Base-by-base conservation (phyloP, 2,113 vertebrate species). In the Myotis brandtii region DNA sequence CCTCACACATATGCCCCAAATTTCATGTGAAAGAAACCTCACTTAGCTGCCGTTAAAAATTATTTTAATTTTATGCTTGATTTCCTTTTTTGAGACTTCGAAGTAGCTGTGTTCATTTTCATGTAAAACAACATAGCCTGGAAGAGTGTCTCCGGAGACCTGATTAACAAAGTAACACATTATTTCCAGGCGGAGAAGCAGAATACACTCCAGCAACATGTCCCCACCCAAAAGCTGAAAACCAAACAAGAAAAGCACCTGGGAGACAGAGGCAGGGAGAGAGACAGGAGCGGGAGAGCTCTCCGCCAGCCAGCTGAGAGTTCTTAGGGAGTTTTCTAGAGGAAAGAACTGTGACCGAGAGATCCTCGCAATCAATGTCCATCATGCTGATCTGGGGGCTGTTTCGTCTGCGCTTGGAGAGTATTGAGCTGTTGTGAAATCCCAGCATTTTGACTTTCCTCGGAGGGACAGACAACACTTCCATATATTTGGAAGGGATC, bases 381-480 rank as follows among this genome's bases (percentile, higher is more conserved):
- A 0, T 9, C 30, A 7, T 0, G 13, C 16, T 0, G 17, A 23
- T 30, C 0, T 5, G 9, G 6, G 30, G 73, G 3, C 3, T 16
- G 16, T 27, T 87, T 25, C 7, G 52, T 73, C 66, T 11, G 4
- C 6, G 1, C 37, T 72, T 66, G 43, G 62, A 52, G 50, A 76
- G 70, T n/a, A 27, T 13, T 21, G 56, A 76, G 6, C 12, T 59
- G 34, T 8, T 11, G 32, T 43, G 75, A 79, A 59, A 56, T 27
- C 30, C 37, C 40, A 0, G 16, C 1, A 0, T 27, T 34, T 6
- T 43, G 80, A 46, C 18, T 32, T 59, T 34, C 69, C 25, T 34
- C 14, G 20, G 67, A 25, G 76, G 5, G 8, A 9, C 1, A 6
- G 48, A 8, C 11, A 10, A 3, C 0, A 18, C 40, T 23, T 2